A percentile compares a stretch with the other conserved stretches of the same genome.
phyloP scores from a whole-genome alignment of 1,140 invertebrate species.

The Monomorium pharaonis region DNA sequence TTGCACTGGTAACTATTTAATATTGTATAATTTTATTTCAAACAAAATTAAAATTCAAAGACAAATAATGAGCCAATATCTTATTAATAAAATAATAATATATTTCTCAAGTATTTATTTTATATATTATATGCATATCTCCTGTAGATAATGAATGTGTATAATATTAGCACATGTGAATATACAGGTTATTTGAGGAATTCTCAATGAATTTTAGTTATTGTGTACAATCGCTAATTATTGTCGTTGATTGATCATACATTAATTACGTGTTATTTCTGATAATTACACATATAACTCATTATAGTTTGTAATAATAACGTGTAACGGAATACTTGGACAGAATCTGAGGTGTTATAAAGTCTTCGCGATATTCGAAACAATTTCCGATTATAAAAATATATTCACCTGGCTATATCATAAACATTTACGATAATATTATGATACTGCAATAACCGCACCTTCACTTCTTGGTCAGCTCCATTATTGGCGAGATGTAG shows the following conservation, averaged over 20 bases:
- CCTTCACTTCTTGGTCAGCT: conserved; percentile 78
- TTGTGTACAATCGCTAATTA: neutral
- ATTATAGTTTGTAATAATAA: neutral
- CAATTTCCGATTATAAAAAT: conserved; percentile 17
- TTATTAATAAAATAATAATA: too few relatives aligned
- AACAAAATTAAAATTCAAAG: too few relatives aligned
- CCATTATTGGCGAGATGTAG: conserved; percentile 55
- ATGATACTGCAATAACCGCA: conserved; percentile 64
- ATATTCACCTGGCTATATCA: neutral
- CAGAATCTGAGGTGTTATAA: neutral
- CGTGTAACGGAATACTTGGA: neutral
- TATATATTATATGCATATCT: too few relatives aligned
- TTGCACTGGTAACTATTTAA: too few relatives aligned
- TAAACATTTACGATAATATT: conserved; percentile 22
- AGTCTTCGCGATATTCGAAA: neutral
- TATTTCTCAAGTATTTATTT: too few relatives aligned
- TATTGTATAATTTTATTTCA: too few relatives aligned
- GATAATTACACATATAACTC: neutral
- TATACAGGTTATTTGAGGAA: neutral
- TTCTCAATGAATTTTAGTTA: neutral
- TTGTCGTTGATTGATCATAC: neutral
- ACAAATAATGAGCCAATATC: too few relatives aligned
- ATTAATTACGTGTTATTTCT: neutral
- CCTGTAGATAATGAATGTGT: neutral
- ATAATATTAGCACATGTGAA: neutral